Base-by-base conservation (phyloP, 2,113 vertebrate species). In the Gymnarchus niloticus region DNA sequence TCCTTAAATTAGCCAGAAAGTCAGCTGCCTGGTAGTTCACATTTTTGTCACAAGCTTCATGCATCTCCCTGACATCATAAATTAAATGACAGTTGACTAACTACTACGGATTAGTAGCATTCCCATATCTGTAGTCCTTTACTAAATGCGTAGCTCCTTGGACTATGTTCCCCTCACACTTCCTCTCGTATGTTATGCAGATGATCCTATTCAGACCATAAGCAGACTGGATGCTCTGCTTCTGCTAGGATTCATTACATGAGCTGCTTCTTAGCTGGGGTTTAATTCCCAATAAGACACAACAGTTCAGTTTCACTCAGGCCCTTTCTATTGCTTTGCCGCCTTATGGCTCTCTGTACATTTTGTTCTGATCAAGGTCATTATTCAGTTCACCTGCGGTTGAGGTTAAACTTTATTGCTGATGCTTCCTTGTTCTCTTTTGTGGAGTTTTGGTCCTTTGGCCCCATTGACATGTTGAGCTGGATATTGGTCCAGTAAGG, bases 1-100 rank as follows among this genome's bases (percentile, higher is more conserved):
- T 85, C 28, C 69, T 65, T 81, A 80, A 19, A 85, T 33, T 37
- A 21, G 52, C 23, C 61, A 76, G 46, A 52, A 76, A 77, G 65
- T 85, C 46, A 56, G 59, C 46, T 51, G 61, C 37, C 7, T 76
- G n/a, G 61, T 52, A 33, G 33, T 41, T 19, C 28, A 77, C n/a
- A 37, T 85, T 85, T 85, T 69, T 76, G 48, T 76, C 61, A 52
- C 61, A 84, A 28, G 76, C 33, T 65, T 49, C 14, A 65, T 65
- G 83, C 57, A 65, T 65, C 57, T 65, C 9, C 23, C 83, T 28
- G 57, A 3, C 57, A 21, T 41, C 41, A 33, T 44, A 33, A 17
- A 19, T 17, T 28, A 10, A 33, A 76, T 52, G n/a, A 37, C 59
- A 19, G 46, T 48, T 56, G 46, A 48, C 48, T 33, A 17, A 17